phyloP scores from a whole-genome alignment of 2,888 invertebrate species.

The Ferdinandea cuprea region DNA sequence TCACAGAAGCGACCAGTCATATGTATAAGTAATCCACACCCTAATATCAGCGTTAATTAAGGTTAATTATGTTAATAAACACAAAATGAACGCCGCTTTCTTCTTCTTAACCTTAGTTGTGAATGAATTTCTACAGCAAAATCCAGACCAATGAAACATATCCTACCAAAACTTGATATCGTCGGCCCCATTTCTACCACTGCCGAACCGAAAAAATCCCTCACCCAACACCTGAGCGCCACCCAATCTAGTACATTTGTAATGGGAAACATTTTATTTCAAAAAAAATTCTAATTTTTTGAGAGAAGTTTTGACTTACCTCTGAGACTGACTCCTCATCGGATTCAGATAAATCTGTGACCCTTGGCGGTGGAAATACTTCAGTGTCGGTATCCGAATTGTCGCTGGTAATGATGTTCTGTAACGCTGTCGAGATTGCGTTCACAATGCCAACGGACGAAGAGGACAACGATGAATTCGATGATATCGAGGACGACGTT shows the following conservation, averaged over 20 bases:
- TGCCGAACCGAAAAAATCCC: conserved; percentile 2
- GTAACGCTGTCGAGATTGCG: conserved; percentile 80
- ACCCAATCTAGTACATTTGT: not conserved
- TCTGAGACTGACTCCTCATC: conserved; percentile 98
- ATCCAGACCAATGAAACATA: too few species aligned
- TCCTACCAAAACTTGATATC: too few species aligned
- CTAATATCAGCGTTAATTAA: too few species aligned
- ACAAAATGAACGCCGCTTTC: too few species aligned
- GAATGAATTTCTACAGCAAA: too few species aligned
- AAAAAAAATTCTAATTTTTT: not conserved
- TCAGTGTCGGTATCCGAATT: conserved; percentile 95
- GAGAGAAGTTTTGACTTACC: conserved; percentile 86
- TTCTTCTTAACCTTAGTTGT: too few species aligned
- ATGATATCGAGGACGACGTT: conserved; percentile 80
- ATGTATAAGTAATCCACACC: too few species aligned
- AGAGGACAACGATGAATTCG: conserved; percentile 80
- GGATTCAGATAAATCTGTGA: conserved; percentile 97
- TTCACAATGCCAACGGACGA: conserved; percentile 81
- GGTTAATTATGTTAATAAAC: too few species aligned
- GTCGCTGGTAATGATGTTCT: conserved; percentile 87
- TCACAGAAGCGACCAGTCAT: too few species aligned
- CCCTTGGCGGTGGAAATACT: conserved; percentile 90
- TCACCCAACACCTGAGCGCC: not conserved
- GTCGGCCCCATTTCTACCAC: not conserved
- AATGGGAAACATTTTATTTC: not conserved